phyloP scores from a whole-genome alignment of 53 echinoderm and acorn worm species.

The Pentamera pediparva region DNA sequence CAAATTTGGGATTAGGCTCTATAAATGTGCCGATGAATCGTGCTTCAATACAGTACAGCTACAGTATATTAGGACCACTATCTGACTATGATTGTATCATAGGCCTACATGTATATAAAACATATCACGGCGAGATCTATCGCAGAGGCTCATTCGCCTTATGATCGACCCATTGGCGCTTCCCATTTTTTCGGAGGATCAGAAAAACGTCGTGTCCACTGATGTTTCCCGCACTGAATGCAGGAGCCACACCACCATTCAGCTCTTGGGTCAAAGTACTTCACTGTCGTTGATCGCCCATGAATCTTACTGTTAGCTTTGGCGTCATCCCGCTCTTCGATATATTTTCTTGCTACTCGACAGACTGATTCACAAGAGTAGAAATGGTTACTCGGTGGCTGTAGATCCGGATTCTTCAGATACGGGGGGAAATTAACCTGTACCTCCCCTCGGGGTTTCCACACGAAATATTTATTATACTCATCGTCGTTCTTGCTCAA shows the following conservation, averaged over 20 bases:
- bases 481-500: not conserved
- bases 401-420: not conserved
- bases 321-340: not conserved
- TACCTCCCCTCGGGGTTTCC: not conserved
- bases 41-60: too few species aligned
- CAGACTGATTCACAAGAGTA: slow-evolving; percentile 1
- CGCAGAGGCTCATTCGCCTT: too few species aligned
- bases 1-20: too few species aligned
- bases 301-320: not conserved
- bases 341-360: not conserved
- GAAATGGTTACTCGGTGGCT: not conserved
- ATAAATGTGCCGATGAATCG: too few species aligned
- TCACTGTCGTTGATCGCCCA: not conserved
- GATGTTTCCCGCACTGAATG: not conserved
- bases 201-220: not conserved
- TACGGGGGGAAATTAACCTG: not conserved
- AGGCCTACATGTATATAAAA: too few species aligned
- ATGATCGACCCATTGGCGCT: too few species aligned
- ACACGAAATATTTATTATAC: slow-evolving; percentile 4
- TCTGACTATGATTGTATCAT: too few species aligned
- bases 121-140: too few species aligned
- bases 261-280: not conserved
- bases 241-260: slow-evolving; percentile 5
- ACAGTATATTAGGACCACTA: too few species aligned
- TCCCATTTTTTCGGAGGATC: too few species aligned